Percentiles rank a stretch among this genome's conserved stretches.
phyloP scores from a whole-genome alignment of 1,140 invertebrate genomes.

The Conus betulinus region DNA sequence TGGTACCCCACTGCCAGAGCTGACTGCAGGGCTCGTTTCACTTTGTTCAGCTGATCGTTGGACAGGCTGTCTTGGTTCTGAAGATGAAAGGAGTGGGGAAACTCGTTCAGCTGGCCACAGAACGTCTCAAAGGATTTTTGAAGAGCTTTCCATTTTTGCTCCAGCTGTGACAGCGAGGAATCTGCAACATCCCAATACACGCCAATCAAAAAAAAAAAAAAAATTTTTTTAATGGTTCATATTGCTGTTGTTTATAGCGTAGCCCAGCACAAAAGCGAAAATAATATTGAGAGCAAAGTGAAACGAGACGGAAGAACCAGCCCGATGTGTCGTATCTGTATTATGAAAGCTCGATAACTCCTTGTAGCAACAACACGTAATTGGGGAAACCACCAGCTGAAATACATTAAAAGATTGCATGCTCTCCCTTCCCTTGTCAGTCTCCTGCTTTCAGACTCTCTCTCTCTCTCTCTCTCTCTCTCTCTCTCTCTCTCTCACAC shows the following conservation, averaged over 20 bases:
- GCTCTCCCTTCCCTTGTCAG: too few relatives aligned
- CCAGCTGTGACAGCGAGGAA: neutral
- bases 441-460: too few relatives aligned
- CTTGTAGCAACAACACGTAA: too few relatives aligned
- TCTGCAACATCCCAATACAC: neutral
- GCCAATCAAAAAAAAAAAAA: neutral
- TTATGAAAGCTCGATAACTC: too few relatives aligned
- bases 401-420: too few relatives aligned
- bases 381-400: too few relatives aligned
- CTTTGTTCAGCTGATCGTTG: neutral
- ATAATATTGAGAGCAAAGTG: neutral
- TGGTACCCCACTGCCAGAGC: constrained; percentile 11
- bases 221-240: neutral
- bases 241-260: neutral
- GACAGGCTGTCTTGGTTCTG: neutral
- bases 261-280: neutral
- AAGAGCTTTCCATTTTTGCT: neutral
- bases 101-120: constrained; percentile 2
- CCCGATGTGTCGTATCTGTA: too few relatives aligned
- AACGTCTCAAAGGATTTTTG: neutral
- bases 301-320: neutral
- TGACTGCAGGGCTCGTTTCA: neutral
- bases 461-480: too few relatives aligned
- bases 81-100: constrained; percentile 23
- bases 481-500: too few relatives aligned